A percentile compares a stretch with the other conserved stretches of the same genome.
phyloP scores from a whole-genome alignment of 2,888 invertebrate genomes.

The Pyrrhosoma nymphula region DNA sequence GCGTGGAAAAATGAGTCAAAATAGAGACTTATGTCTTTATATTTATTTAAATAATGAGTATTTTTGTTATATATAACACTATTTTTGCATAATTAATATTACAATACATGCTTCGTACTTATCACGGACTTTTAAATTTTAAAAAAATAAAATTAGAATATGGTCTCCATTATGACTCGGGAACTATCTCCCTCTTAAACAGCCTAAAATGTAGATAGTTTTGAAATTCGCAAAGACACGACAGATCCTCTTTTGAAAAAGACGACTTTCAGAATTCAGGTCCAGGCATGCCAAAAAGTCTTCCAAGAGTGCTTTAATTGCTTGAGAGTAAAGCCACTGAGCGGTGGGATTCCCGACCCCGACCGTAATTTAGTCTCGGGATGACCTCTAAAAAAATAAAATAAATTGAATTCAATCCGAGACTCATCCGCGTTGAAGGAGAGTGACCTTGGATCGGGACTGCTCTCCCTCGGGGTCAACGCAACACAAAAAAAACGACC shows the following conservation, averaged over 20 bases:
- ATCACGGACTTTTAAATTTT: no score
- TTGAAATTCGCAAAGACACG: no score
- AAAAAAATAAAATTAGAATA: no score
- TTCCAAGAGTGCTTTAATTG: background rate
- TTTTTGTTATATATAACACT: no score
- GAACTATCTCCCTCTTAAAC: no score
- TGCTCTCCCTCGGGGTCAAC: constrained; percentile 41
- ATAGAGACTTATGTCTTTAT: no score
- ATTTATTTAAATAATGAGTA: no score
- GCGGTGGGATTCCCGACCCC: background rate
- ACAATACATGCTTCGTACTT: no score
- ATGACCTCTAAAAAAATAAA: constrained; percentile 33
- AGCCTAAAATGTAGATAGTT: no score
- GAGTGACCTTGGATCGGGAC: background rate
- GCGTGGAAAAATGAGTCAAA: no score
- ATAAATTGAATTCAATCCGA: background rate
- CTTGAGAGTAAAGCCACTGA: background rate
- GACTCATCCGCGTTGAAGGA: constrained; percentile 2
- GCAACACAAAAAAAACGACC: background rate
- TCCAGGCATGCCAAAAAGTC: background rate
- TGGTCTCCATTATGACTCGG: no score
- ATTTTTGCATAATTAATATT: no score
- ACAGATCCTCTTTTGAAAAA: background rate
- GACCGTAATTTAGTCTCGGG: background rate
- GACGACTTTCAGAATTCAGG: background rate